Conservation (phyloP, 2,888 invertebrate species). For the Dichetophora obliterata region DNA sequence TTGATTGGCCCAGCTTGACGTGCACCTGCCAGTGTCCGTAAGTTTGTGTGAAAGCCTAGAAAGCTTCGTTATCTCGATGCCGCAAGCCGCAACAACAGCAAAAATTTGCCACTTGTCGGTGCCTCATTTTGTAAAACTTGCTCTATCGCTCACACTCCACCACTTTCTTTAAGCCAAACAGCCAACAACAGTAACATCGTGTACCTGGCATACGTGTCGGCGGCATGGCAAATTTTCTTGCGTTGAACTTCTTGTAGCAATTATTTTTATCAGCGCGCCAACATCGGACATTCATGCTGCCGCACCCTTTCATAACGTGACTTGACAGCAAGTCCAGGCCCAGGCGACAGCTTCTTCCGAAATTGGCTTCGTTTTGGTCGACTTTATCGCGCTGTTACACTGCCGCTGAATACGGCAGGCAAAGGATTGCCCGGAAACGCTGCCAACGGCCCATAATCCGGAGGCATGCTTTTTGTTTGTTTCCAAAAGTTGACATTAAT, state of each 20-base stretch:
- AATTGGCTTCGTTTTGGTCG: neutral
- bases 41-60: neutral
- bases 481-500: slow-evolving; percentile 13
- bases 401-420: neutral
- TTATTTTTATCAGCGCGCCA: slow-evolving; percentile 42
- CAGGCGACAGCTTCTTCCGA: slow-evolving; percentile 16
- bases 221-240: slow-evolving; percentile 20
- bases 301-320: slow-evolving; percentile 21
- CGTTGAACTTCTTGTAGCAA: slow-evolving; percentile 41
- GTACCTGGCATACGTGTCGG: slow-evolving; percentile 20
- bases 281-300: slow-evolving; percentile 29
- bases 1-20: neutral
- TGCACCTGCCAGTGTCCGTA: neutral
- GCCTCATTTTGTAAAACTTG: neutral
- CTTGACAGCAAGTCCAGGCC: slow-evolving; percentile 11
- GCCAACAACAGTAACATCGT: neutral
- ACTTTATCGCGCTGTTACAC: neutral
- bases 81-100: slow-evolving; percentile 10
- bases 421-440: neutral
- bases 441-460: neutral
- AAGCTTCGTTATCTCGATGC: slow-evolving; percentile 22
- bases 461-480: neutral
- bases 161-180: neutral
- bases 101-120: neutral
- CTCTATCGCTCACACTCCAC: neutral